A percentile compares a stretch with the other conserved stretches of the same genome.
Conservation (phyloP, 1,140 invertebrate genomes). For the Adoxophyes honmai region DNA sequence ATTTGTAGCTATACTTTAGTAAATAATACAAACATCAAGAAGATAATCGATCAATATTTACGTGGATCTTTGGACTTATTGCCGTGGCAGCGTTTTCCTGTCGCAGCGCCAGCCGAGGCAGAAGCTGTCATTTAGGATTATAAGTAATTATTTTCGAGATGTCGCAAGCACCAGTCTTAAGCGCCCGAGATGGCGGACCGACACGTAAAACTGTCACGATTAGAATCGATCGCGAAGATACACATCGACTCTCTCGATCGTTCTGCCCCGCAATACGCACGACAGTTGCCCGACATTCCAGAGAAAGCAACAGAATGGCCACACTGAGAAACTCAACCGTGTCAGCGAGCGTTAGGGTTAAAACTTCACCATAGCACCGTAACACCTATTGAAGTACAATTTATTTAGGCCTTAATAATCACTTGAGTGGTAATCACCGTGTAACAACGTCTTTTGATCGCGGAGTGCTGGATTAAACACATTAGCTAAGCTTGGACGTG, state of each 20-base stretch:
- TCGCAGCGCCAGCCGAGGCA: not conserved
- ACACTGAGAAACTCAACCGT: not conserved
- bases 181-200: conserved; percentile 37
- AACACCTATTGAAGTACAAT: not conserved
- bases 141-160: conserved; percentile 12
- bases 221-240: conserved; percentile 60
- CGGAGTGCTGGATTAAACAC: conserved; percentile 1
- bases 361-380: not conserved
- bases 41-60: too few species aligned
- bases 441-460: conserved; percentile 21
- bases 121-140: conserved; percentile 14
- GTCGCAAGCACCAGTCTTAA: not conserved
- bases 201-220: conserved; percentile 72
- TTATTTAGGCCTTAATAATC: conserved; percentile 26
- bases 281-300: conserved; percentile 56
- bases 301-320: conserved; percentile 24
- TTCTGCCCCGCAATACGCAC: conserved; percentile 28
- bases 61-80: too few species aligned
- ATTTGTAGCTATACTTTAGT: too few species aligned
- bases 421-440: conserved; percentile 22
- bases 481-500: not conserved
- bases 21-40: too few species aligned
- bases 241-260: conserved; percentile 47
- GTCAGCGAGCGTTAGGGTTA: not conserved
- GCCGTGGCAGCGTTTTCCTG: not conserved